Base-by-base conservation (phyloP, 2,113 vertebrate genomes). In the Poeciliopsis turrubarensis region DNA sequence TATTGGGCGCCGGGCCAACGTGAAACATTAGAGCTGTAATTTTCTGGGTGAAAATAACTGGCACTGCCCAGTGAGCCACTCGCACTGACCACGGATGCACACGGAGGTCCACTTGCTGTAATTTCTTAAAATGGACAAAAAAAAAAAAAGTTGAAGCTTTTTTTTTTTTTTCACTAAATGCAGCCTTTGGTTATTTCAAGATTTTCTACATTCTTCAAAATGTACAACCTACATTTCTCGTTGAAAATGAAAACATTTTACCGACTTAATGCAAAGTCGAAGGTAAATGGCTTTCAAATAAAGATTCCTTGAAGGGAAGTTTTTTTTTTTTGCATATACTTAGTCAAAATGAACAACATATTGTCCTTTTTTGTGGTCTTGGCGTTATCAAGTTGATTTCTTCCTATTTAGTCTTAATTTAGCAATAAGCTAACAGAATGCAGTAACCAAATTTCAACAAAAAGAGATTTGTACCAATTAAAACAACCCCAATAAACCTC, bases 11-110 rank as follows among this genome's bases (percentile, higher is more conserved):
- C 65, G 70, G 75, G 83, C 70, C 74, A 71, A 85, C 87, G 85
- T 89, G 88, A 90, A 94, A 94, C 88, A 92, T 89, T 92, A 85
- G 84, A 92, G 84, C 91, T 95, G 69, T 94, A 95, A 94, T 95
- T 94, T 94, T 90, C 89, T 60, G 79, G 79, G 88, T 89, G 87
- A 87, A 95, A 95, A 95, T 95, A 95, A 83, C 93, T 80, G 15
- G 11, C 64, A 65, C 76, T 34, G 70, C 88, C 84, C 78, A 62
- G 82, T 60, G 74, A 88, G 85, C 85, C 83, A 81, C 80, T 82
- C 76, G 62, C 67, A 69, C 86, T 93, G 84, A 90, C 94, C 92
- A 88, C 89, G 82, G 89, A 73, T 87, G 86, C 91, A 92, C 92
- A 93, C 93, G 87, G 92, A 92, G 73, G 63, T 77, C 83, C 68